Conservation (phyloP, 2,888 invertebrate species). For the Pemphredon lugubris region DNA sequence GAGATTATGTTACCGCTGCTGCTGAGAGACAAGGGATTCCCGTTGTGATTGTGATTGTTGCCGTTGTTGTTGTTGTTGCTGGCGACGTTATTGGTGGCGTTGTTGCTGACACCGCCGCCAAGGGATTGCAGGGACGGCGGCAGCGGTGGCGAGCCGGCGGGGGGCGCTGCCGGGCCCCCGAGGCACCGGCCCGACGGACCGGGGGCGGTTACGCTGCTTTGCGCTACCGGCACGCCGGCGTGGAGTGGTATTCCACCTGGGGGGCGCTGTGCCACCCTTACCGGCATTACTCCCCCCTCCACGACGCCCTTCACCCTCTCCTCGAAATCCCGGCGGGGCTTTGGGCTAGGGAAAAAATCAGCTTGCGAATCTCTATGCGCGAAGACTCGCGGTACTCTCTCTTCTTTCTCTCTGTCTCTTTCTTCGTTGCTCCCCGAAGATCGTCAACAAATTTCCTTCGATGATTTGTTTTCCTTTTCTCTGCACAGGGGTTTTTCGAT, state of each 20-base stretch:
- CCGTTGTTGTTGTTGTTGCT: conserved; percentile 54
- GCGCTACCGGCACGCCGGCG: conserved; percentile 85
- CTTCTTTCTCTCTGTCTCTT: no score
- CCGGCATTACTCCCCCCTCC: conserved; percentile 81
- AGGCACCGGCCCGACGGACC: conserved; percentile 84
- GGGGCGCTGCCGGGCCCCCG: conserved; percentile 76
- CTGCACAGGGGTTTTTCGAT: neutral
- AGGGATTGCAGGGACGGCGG: conserved; percentile 71
- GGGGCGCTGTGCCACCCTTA: conserved; percentile 84
- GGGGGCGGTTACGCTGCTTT: conserved; percentile 85
- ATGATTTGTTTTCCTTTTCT: no score
- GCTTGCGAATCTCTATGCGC: conserved; percentile 48
- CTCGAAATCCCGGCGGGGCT: conserved; percentile 65
- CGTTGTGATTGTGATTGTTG: conserved; percentile 64
- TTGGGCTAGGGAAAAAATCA: conserved; percentile 34
- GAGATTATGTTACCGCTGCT: conserved; percentile 39
- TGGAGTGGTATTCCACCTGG: conserved; percentile 85
- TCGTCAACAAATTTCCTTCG: no score
- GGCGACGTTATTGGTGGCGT: conserved; percentile 38
- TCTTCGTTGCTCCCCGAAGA: no score
- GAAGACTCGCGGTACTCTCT: no score
- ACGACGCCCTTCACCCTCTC: conserved; percentile 77
- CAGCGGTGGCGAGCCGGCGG: conserved; percentile 76
- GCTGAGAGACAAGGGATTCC: conserved; percentile 62
- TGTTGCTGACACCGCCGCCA: conserved; percentile 58